Evolutionary conservation across 2,113 vertebrate genomes (phyloP).

Genomic region (Phocoena sinus): DNA sequence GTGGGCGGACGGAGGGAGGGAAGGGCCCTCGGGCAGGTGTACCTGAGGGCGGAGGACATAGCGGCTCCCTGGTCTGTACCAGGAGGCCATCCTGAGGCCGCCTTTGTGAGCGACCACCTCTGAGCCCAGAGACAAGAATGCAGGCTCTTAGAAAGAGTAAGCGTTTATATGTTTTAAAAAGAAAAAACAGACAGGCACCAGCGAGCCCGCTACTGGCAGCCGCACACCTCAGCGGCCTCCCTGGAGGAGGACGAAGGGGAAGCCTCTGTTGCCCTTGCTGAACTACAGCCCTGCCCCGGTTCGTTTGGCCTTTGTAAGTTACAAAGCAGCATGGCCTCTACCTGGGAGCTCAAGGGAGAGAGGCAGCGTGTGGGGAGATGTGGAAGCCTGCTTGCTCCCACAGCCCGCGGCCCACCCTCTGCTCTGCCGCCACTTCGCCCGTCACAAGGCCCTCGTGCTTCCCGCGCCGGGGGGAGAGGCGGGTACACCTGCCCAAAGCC

Average conservation of each 20-base stretch:
- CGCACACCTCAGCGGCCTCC: rapidly evolving
- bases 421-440: neutral
- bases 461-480: neutral
- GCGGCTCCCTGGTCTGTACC: too few species aligned
- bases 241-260: neutral
- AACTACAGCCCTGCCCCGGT: neutral
- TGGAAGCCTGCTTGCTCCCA: too few species aligned
- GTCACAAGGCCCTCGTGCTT: neutral
- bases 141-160: too few species aligned
- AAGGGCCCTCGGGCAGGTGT: neutral
- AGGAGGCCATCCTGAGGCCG: too few species aligned
- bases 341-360: neutral
- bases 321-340: rapidly evolving
- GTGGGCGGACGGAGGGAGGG: too few species aligned
- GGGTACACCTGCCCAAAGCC: rapidly evolving
- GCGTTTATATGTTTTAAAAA: too few species aligned
- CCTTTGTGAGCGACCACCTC: too few species aligned
- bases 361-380: rapidly evolving
- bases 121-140: too few species aligned
- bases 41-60: too few species aligned
- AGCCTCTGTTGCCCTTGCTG: neutral
- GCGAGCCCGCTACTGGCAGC: too few species aligned
- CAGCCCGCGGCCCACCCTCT: too few species aligned
- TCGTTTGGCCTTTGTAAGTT: neutral
- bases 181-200: too few species aligned